Conservation (phyloP, 2,113 vertebrate species). For the Potamarius usumacintae region DNA sequence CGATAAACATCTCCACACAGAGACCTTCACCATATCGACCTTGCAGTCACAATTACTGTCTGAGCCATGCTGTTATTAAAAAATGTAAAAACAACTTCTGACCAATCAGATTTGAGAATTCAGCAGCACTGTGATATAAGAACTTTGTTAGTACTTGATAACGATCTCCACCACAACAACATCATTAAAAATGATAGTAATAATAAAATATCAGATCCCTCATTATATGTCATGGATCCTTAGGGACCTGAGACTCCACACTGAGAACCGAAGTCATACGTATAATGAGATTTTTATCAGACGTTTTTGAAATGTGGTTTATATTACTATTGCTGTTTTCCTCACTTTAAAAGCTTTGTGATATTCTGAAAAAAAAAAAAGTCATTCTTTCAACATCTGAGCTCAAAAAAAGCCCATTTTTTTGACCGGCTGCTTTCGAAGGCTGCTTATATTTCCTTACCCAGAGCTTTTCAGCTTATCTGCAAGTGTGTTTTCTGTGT, state of each 20-base stretch:
- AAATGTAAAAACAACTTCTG: background rate
- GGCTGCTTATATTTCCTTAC: slow-evolving; percentile 8
- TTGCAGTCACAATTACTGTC: background rate
- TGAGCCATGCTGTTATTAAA: background rate
- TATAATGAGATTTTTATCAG: background rate
- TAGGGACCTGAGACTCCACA: background rate
- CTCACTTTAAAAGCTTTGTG: background rate
- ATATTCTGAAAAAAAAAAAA: background rate
- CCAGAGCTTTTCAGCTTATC: background rate
- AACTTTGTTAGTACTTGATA: background rate
- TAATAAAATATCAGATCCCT: background rate
- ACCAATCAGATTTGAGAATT: background rate
- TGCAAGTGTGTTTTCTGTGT: slow-evolving; percentile 1
- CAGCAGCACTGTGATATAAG: background rate
- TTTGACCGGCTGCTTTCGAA: background rate
- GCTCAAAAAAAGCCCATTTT: background rate
- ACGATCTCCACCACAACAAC: background rate
- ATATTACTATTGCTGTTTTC: background rate
- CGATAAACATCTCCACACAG: background rate
- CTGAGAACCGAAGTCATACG: background rate
- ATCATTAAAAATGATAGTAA: background rate
- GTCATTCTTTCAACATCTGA: background rate
- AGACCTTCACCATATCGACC: background rate
- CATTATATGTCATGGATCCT: background rate
- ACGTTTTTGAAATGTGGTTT: background rate